phyloP scores from a whole-genome alignment of 2,888 invertebrate species.

The Metallyticus violacea region DNA sequence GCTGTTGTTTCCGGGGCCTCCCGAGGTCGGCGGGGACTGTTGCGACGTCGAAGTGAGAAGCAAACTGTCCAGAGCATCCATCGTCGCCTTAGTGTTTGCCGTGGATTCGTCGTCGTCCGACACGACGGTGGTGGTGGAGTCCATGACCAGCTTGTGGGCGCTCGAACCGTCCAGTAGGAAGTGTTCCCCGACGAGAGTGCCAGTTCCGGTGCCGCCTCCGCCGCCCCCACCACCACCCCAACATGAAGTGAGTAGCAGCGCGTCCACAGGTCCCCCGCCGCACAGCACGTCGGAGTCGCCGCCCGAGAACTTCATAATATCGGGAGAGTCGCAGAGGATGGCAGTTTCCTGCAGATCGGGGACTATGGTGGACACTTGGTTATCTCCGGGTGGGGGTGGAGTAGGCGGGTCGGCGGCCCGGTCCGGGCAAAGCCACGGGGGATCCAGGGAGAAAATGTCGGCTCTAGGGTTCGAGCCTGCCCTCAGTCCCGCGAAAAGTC shows the following conservation, averaged over 20 bases:
- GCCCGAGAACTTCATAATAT: conserved; percentile 40
- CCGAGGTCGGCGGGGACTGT: conserved; percentile 33
- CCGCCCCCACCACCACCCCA: conserved; percentile 57
- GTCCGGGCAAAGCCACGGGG: conserved; percentile 35
- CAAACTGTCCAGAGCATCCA: conserved; percentile 70
- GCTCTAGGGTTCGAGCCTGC: neutral
- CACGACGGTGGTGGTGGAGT: conserved; percentile 19
- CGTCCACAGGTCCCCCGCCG: conserved; percentile 53
- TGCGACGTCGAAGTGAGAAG: conserved; percentile 52
- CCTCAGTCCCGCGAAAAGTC: neutral
- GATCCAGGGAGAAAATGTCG: conserved; percentile 29
- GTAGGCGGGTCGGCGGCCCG: conserved; percentile 37
- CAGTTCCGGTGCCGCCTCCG: conserved; percentile 49
- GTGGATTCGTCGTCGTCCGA: conserved; percentile 35
- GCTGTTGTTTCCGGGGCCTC: conserved; percentile 54
- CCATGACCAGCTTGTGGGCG: conserved; percentile 41
- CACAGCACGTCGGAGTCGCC: conserved; percentile 39
- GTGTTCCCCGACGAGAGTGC: conserved; percentile 38
- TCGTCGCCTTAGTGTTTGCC: conserved; percentile 47
- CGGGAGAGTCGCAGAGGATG: conserved; percentile 22
- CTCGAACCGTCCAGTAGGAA: conserved; percentile 35
- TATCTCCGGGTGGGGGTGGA: conserved; percentile 24
- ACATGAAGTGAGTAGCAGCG: conserved; percentile 68
- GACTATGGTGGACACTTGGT: conserved; percentile 5
- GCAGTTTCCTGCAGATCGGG: conserved; percentile 3